phyloP scores from a whole-genome alignment of 2,113 vertebrate species.

The Saguinus midas region DNA sequence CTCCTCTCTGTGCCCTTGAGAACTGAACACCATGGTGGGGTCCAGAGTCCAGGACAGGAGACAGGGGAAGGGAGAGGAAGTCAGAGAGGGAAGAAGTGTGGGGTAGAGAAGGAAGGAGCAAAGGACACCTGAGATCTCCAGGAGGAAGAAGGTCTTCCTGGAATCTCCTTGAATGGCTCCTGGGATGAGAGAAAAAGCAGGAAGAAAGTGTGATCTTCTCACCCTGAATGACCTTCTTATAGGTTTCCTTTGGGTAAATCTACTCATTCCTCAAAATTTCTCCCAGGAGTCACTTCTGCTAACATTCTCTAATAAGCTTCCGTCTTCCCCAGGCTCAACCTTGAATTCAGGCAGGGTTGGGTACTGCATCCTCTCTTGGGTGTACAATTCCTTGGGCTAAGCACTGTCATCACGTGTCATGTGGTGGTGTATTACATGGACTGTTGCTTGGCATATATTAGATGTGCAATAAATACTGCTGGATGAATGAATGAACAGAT shows the following conservation, averaged over 20 bases:
- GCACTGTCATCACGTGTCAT: neutral
- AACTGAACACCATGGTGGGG: neutral
- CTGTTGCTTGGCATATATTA: neutral
- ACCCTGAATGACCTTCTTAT: neutral
- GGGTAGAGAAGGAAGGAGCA: neutral
- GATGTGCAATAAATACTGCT: neutral
- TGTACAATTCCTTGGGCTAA: accelerated
- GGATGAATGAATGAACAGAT: neutral
- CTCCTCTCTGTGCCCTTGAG: neutral
- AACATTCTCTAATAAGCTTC: neutral
- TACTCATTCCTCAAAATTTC: neutral
- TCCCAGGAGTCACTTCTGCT: neutral
- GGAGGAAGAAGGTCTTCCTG: neutral
- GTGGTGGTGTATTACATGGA: accelerated
- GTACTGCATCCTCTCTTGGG: neutral
- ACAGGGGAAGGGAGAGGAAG: neutral
- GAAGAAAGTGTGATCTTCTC: neutral
- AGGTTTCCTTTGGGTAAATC: neutral
- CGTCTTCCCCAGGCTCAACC: neutral
- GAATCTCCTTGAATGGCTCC: neutral
- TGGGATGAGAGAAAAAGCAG: neutral
- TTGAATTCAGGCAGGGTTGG: neutral
- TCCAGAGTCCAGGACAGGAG: neutral
- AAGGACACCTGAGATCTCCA: neutral
- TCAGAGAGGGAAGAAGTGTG: neutral